Evolutionary conservation across 1,140 invertebrate genomes (phyloP).

Genomic region (Zaprionus tsacasi): DNA sequence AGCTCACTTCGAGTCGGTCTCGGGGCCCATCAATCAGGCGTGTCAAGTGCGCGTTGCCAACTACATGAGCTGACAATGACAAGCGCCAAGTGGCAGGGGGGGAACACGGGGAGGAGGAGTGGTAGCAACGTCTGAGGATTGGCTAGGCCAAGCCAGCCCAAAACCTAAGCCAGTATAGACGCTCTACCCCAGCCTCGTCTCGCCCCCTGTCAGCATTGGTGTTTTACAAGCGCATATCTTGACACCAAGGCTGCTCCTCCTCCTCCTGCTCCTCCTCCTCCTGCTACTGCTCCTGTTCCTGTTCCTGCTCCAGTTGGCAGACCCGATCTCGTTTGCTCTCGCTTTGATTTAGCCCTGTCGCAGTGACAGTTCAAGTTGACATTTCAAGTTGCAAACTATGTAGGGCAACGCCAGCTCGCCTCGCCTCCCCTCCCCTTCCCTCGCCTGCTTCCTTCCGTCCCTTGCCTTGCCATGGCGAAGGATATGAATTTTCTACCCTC

Average conservation of each 20-base stretch:
- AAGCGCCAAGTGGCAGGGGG: constrained; percentile 61
- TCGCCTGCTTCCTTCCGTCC: no score
- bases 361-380: constrained; percentile 74
- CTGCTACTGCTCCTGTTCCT: background rate
- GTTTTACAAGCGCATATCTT: constrained; percentile 75
- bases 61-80: constrained; percentile 76
- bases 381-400: constrained; percentile 68
- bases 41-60: constrained; percentile 70
- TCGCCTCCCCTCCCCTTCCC: background rate
- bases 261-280: background rate
- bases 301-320: constrained; percentile 1
- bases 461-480: constrained; percentile 25
- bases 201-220: constrained; percentile 59
- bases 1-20: constrained; percentile 14
- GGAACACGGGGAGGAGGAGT: constrained; percentile 16
- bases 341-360: constrained; percentile 67
- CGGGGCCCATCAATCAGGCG: constrained; percentile 67
- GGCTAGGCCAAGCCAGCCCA: constrained; percentile 9
- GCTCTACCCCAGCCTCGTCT: background rate
- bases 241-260: constrained; percentile 27
- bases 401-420: background rate
- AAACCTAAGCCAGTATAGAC: constrained; percentile 30
- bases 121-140: constrained; percentile 9
- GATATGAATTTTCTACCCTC: constrained; percentile 57
- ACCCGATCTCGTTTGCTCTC: constrained; percentile 54